Base-by-base conservation (phyloP, 2,888 invertebrate genomes). In the Volucella zonaria region DNA sequence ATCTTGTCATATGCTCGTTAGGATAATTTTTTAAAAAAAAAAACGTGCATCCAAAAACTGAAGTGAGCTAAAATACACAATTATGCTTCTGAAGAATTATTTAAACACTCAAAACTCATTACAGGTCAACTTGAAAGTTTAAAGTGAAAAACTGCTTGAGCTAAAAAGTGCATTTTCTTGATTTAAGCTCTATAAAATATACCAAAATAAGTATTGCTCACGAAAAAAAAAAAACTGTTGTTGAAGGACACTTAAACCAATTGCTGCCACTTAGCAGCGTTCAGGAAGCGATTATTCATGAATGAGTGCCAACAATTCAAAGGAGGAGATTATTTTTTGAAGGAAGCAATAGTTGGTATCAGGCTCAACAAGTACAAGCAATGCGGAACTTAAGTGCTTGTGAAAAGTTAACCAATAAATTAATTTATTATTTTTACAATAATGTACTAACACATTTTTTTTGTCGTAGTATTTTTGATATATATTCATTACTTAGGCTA, bases 251-350 rank as follows among this genome's bases (percentile, higher is more conserved):
- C 47, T 64, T 18, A 68, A 68, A 45, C 14, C 31, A 74, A 45
- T 62, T 40, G 47, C 14, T 74, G 73, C 62, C 73, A 64, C 15
- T 45, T 45, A 47, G 56, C 12, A 62, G 59, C 12, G 45, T 73
- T 62, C 31, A 54, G 6, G 38, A 73, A 62, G 47, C 62, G 14
- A 58, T 38, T 15, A 62, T 15, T 62, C 15, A 38, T 62, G 73
- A 62, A 74, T 40, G 38, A 62, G 18, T 54, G 73, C 73, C 62
- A 73, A 54, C 15, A 58, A 49, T 23, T 8, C 40, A 42, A 23
- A 15, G 40, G 49, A 10, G 23, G 42, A 54, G 43, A 49, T 59
- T 18, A 62, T 54, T 52, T 62, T 61, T 61, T 31, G 54, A 47
- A 45, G 62, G 45, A 45, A 73, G 62, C 47, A 14, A 45, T 18